phyloP scores from a whole-genome alignment of 2,113 vertebrate genomes.

The Chrysemys picta region DNA sequence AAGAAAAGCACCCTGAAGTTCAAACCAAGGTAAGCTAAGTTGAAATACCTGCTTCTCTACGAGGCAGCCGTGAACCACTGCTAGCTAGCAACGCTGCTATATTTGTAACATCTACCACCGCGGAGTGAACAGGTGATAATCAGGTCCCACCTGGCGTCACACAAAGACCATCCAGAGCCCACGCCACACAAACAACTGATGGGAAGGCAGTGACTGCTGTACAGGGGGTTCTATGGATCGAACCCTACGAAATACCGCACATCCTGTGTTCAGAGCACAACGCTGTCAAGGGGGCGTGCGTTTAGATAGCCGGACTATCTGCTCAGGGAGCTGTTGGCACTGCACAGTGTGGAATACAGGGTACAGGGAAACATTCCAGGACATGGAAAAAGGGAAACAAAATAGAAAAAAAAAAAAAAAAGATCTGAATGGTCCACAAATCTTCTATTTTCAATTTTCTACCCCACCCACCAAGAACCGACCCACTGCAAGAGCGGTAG shows the following conservation, averaged over 20 bases:
- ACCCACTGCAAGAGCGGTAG: neutral
- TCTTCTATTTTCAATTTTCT: neutral
- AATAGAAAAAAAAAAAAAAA: constrained; percentile 1
- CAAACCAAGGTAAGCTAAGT: neutral
- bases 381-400: neutral
- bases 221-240: constrained; percentile 36
- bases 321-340: constrained; percentile 24
- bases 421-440: constrained; percentile 33
- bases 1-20: neutral
- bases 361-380: neutral
- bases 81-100: neutral
- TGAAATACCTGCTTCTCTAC: neutral
- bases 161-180: constrained; percentile 38
- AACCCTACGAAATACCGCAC: constrained; percentile 44
- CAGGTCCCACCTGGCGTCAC: neutral
- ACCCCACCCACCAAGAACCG: constrained; percentile 53
- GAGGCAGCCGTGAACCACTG: neutral
- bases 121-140: neutral
- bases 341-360: neutral
- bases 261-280: constrained; percentile 47
- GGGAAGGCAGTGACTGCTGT: constrained; percentile 26
- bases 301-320: constrained; percentile 14
- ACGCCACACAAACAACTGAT: neutral
- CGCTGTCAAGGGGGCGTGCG: constrained; percentile 1
- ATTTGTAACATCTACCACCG: neutral